Conservation (phyloP, 2,888 invertebrate genomes). For the Chaetoderma sp. region DNA sequence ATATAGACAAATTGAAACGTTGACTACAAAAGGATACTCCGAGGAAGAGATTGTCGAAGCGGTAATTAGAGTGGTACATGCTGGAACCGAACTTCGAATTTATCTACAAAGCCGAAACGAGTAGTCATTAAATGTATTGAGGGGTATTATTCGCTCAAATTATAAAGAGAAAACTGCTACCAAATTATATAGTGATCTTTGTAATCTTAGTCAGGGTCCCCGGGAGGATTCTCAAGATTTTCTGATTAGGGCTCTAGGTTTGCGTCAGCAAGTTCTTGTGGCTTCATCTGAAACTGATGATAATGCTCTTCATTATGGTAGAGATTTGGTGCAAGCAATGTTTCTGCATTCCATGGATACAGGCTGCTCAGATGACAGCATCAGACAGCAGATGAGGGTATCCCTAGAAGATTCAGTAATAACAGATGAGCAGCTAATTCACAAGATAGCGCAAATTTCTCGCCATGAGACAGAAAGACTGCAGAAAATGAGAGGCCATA, state of each 20-base stretch:
- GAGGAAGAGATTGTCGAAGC: background rate
- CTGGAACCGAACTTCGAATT: background rate
- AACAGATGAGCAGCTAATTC: background rate
- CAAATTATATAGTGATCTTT: background rate
- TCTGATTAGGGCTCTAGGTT: background rate
- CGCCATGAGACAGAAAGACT: background rate
- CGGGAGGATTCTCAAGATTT: background rate
- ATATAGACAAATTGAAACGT: too few species aligned
- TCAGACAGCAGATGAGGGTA: background rate
- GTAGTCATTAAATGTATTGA: background rate
- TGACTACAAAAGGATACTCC: background rate
- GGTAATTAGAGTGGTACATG: background rate
- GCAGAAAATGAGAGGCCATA: background rate
- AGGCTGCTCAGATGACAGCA: background rate
- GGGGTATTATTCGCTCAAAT: background rate
- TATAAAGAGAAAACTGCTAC: background rate
- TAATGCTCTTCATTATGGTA: background rate
- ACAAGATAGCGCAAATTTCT: background rate
- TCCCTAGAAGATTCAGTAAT: background rate
- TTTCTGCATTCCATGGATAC: conserved; percentile 2
- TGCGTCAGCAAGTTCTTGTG: background rate
- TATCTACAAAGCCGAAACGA: background rate
- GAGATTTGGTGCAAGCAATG: background rate
- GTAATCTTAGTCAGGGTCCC: background rate
- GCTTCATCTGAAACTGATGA: background rate